A percentile compares a stretch with the other conserved stretches of the same genome.
Evolutionary conservation across 2,113 vertebrate species (phyloP).

Genomic region (Leucopsar rothschildi): DNA sequence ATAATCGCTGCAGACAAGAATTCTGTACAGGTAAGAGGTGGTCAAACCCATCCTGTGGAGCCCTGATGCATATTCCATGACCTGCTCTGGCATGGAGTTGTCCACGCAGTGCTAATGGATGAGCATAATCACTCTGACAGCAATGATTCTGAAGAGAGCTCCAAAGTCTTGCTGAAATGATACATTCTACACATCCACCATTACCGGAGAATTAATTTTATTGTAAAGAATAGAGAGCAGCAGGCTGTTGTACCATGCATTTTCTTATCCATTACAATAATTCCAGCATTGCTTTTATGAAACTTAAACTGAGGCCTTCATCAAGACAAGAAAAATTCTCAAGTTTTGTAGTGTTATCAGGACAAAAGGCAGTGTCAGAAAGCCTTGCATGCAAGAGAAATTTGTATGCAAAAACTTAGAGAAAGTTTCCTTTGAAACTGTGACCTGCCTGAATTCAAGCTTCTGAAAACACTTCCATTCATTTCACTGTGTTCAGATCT

Average conservation of each 20-base stretch:
- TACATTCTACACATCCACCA: conserved; percentile 6
- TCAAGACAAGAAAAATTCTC: neutral
- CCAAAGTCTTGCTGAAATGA: conserved; percentile 28
- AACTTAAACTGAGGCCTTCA: conserved; percentile 4
- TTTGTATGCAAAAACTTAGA: neutral
- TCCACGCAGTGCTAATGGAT: neutral
- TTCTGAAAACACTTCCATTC: neutral
- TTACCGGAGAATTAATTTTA: conserved; percentile 14
- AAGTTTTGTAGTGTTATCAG: conserved; percentile 5
- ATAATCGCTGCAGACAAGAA: neutral
- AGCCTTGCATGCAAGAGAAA: neutral
- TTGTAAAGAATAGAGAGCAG: neutral
- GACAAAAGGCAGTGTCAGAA: neutral
- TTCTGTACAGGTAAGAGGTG: neutral
- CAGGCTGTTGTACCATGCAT: neutral
- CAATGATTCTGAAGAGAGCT: neutral
- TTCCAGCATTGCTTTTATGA: neutral
- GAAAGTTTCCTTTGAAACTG: neutral
- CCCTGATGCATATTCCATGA: neutral
- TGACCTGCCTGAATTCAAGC: neutral
- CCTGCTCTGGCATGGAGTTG: neutral
- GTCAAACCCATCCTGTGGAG: neutral
- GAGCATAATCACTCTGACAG: conserved; percentile 46
- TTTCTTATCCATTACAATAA: conserved; percentile 11
- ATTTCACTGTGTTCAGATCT: neutral